Evolutionary conservation across 2,113 vertebrate genomes (phyloP), one percentile per base, ranked within the genome.

Genomic region (Serilophus lunatus): DNA sequence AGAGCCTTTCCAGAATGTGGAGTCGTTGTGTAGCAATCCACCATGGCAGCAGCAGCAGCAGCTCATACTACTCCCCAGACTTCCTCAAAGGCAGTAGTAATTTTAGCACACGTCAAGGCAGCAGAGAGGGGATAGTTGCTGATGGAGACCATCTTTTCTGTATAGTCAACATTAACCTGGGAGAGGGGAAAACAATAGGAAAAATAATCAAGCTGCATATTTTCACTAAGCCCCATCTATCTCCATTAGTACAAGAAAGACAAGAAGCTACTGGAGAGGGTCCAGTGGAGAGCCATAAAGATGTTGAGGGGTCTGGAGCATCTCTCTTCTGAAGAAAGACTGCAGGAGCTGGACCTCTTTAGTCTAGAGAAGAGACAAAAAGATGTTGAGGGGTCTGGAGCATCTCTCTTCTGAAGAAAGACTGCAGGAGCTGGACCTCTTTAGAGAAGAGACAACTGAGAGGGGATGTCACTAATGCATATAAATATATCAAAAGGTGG

Each of bases 51-150:
- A 89, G 81, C 38, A 92, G 60, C 38, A 54, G 71, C 12, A 68
- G 16, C 19, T 99, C 98, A 99, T 51, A 99, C 75, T 13, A 99
- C 95, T 10, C 99, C 98, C 99, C 99, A 99, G 2, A 97, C 98
- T 93, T 99, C 99, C 94, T 99, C 99, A 96, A 99, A 99, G 15
- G 99, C 99, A 18, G 99, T 99, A 90, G 99, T 99, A 47, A 99
- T 98, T 96, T 99, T 99, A 71, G 99, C 98, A 97, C 99, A 99
- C 1, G 99, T 99, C 57, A 99, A 97, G 54, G 99, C 99, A 9
- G 98, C 99, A 95, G 99, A 99, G 10, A 99, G 98, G 2, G 99
- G 99, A 63, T 99, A 99, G 96, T 99, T 99, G 97, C 99, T 99
- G 97, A 99, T 98, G 61, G 99, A 99, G 56, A 99, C 97, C 0